Evolutionary conservation across 2,113 vertebrate genomes (phyloP), one percentile per base, ranked within the genome.

Genomic region (Aspidoscelis tigris): DNA sequence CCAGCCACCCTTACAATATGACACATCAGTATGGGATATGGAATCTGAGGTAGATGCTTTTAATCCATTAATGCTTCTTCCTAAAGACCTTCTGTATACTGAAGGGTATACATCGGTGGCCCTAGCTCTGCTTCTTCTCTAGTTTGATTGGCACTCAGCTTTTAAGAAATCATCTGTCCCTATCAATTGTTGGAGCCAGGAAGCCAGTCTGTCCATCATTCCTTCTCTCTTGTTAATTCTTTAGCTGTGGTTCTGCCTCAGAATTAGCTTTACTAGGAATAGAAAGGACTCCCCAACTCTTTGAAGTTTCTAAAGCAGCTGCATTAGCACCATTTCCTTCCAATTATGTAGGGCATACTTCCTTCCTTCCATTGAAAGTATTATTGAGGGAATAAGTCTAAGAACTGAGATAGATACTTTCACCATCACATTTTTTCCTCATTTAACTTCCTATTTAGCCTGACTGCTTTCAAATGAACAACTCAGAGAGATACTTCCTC

Each of bases 361-460:
- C 81, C 50, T 65, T 39, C 43, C 44, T 70, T 33, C 72, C 41
- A 39, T 68, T 83, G 78, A 84, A 16, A 74, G 64, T 61, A 77
- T 83, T 84, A 87, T 78, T 50, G 70, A 93, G 58, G 65, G 90
- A 86, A 76, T 20, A 91, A 68, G 76, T 86, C 88, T 93, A 86
- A 79, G 84, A 93, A 74, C 33, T 47, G 14, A 69, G 47, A 66
- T 70, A 85, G 80, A 69, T 86, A 81, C 39, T 85, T 91, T 87
- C 86, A 68, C 78, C 76, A 88, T 86, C 74, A 7, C 85, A 84
- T 86, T 55, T 41, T 41, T 73, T 85, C 87, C 91, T 68, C 9
- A 83, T 90, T 84, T 75, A 86, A 88, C 87, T 89, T 64, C 87
- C 72, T 68, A 73, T 86, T 77, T 74, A 84, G 87, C 43, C 3